Evolutionary conservation across 2,888 invertebrate species (phyloP), one percentile per base, ranked within the genome.

Genomic region (Linnaemya vulpina): DNA sequence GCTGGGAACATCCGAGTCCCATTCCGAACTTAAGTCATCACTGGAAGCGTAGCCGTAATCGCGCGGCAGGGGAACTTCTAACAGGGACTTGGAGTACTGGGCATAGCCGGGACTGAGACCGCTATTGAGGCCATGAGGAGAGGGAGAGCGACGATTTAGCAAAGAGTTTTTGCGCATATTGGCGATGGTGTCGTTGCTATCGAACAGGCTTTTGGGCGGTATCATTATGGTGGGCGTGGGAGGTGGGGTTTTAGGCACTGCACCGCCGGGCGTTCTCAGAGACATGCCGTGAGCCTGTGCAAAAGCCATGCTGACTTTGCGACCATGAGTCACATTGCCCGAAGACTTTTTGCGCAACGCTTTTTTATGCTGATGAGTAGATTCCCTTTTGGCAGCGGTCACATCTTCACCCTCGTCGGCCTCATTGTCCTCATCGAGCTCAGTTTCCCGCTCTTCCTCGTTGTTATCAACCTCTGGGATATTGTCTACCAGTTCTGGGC

Each of bases 31-130:
- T 84, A 97, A 94, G 92, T 97, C 97, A 92, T 98, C 97, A 90
- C 96, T 97, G 87, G 96, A 96, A n/a, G 97, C 96, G 89, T 97
- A 97, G 15, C 96, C 97, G 91, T 96, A 98, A 90, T 97, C 97
- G 86, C 95, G 93, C 40, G 94, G 94, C 93, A 95, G 94, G 0
- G 96, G 96, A 87, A 97, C 96, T 89, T 96, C 95, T 87, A 96
- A 92, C 73, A 97, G 92, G 30, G 95, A 96, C 89, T 94, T 95
- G 88, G 96, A 95, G 93, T 97, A 96, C 91, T 96, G 96, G 87
- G 96, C 96, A 89, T 97, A 97, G 17, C 97, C 95, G 60, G 94
- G 94, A 25, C 94, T 93, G 46, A 94, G 87, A 46, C 88, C 89
- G 1, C 88, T 88, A 15, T 70, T 83, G 3, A 58, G 87, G 0